These are phyloP conservation scores for Morbakka virulenta DNA, from an alignment of 30 jellyfish, hydroid and myxozoan species.

Conservation along the genomic window DNA sequence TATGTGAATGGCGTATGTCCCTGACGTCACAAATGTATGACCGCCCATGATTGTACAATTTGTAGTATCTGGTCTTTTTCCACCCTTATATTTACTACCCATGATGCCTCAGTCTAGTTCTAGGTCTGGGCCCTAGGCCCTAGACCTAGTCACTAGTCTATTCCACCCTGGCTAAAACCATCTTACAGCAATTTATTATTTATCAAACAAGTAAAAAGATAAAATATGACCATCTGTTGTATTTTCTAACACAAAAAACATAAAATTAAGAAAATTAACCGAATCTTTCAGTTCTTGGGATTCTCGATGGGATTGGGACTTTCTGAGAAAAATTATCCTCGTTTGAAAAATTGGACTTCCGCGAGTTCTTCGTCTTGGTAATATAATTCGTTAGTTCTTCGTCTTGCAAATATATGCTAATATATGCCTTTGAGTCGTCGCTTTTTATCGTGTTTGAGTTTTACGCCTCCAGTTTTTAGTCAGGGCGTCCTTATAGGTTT, in stretches of 20 bases:
- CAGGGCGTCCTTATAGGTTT: constrained; percentile 20
- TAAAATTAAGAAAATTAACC: constrained; percentile 4
- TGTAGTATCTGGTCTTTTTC: constrained; percentile 29
- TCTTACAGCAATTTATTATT: too few species aligned
- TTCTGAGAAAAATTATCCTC: not conserved
- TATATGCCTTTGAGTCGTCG: not conserved
- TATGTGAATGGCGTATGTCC: constrained; percentile 7
- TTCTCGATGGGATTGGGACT: not conserved
- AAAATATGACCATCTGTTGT: not conserved
- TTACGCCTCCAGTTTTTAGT: constrained; percentile 6
- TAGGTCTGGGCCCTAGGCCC: too few species aligned
- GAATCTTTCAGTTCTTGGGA: constrained; percentile 9
- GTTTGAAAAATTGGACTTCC: not conserved
- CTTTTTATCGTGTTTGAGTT: not conserved
- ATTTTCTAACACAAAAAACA: not conserved
- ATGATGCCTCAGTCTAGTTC: too few species aligned
- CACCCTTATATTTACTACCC: constrained; percentile 1
- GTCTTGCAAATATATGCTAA: not conserved
- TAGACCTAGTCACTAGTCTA: too few species aligned
- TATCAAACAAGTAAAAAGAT: too few species aligned
- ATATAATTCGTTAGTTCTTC: constrained; percentile 7
- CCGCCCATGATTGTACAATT: constrained; percentile 10
- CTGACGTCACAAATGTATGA: constrained; percentile 19
- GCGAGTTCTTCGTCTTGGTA: not conserved
- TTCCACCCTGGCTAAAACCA: too few species aligned